These are phyloP conservation scores for Rhopalosiphum padi DNA, from an alignment of 1,140 invertebrate species.

Conservation along the genomic window DNA sequence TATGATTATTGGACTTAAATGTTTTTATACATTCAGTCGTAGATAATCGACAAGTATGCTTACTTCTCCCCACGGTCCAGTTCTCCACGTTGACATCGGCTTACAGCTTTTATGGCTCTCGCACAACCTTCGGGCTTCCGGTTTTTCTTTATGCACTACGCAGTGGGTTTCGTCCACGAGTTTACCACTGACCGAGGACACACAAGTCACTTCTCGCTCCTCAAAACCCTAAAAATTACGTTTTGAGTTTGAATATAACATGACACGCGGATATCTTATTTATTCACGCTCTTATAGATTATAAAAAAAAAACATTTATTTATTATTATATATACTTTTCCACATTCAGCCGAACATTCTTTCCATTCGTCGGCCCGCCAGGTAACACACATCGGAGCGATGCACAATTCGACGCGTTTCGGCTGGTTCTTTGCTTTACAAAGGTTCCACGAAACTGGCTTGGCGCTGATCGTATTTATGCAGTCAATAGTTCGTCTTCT, in stretches of 20 bases:
- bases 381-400: conserved; percentile 35
- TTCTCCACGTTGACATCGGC: conserved; percentile 62
- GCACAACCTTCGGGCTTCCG: conserved; percentile 31
- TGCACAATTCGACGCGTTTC: conserved; percentile 25
- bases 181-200: conserved; percentile 9
- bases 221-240: conserved; percentile 25
- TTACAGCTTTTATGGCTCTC: conserved; percentile 49
- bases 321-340: conserved; percentile 62
- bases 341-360: conserved; percentile 62
- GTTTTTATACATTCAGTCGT: neutral
- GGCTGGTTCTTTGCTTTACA: conserved; percentile 43
- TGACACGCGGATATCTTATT: neutral
- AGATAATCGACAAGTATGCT: conserved; percentile 11
- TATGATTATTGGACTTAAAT: neutral
- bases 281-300: neutral
- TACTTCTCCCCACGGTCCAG: conserved; percentile 64
- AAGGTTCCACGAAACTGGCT: neutral
- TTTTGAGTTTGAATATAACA: neutral
- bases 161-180: conserved; percentile 43
- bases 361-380: conserved; percentile 65
- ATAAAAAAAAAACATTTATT: neutral
- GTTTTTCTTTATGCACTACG: conserved; percentile 39
- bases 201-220: conserved; percentile 42
- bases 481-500: conserved; percentile 74
- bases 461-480: conserved; percentile 49